A percentile compares a stretch with the other conserved stretches of the same genome.
Conservation (phyloP, 2,113 vertebrate species). For the Microcebus murinus region DNA sequence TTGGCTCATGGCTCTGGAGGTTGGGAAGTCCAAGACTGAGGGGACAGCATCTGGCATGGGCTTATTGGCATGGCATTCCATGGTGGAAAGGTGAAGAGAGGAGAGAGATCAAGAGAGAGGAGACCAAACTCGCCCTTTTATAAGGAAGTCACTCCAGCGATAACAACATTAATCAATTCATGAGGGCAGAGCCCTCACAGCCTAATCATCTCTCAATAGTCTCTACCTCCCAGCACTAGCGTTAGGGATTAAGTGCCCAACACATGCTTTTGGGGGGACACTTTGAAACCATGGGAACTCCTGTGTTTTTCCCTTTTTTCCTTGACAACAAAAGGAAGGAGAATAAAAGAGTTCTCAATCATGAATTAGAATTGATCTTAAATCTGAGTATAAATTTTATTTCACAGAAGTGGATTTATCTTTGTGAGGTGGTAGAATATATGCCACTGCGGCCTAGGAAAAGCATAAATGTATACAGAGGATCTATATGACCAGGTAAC, state of each 20-base stretch:
- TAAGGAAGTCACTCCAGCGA: rapidly evolving
- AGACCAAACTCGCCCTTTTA: not conserved
- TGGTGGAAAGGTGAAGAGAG: not conserved
- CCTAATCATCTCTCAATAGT: not conserved
- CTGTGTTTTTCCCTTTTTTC: not conserved
- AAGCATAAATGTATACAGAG: not conserved
- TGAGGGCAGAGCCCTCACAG: not conserved
- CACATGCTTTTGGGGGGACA: not conserved
- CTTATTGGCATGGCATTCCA: not conserved
- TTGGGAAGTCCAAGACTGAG: not conserved
- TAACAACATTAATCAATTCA: not conserved
- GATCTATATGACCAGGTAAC: not conserved
- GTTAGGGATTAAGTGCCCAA: not conserved
- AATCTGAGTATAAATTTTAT: not conserved
- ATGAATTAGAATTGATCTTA: slow-evolving; percentile 7
- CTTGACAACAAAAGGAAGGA: not conserved
- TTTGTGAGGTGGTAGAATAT: not conserved
- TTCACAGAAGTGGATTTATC: not conserved
- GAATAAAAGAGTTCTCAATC: not conserved
- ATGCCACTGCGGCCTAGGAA: not conserved
- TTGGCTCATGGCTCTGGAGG: not conserved
- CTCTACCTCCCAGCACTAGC: not conserved
- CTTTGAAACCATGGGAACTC: not conserved
- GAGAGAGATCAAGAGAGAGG: not conserved
- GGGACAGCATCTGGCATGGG: not conserved